phyloP scores from a whole-genome alignment of 2,797 vertebrate species.

The Pogoniulus pusillus region DNA sequence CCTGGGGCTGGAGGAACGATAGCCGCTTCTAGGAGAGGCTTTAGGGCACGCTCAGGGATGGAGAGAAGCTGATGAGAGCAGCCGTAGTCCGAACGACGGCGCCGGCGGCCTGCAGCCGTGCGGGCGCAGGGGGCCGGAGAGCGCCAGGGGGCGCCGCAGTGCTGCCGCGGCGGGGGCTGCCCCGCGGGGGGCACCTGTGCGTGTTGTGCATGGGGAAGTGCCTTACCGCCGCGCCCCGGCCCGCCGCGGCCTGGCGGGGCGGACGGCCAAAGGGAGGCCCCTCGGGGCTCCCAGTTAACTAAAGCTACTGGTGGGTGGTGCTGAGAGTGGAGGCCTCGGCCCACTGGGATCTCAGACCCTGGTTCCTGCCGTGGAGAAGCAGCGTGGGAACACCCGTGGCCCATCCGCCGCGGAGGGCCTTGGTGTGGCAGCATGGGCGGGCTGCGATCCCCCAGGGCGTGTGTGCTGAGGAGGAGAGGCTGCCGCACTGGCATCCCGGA shows the following conservation, averaged over 20 bases:
- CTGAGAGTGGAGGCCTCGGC: background rate
- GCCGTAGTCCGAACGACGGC: no score
- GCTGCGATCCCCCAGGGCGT: background rate
- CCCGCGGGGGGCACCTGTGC: no score
- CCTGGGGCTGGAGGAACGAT: no score
- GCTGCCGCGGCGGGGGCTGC: background rate
- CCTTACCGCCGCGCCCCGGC: background rate
- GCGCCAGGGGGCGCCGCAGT: background rate
- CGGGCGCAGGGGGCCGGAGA: background rate
- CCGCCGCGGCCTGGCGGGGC: background rate
- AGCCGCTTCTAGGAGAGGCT: no score
- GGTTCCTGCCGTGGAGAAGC: background rate
- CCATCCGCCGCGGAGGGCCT: background rate
- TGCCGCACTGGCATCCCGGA: background rate
- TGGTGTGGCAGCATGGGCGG: background rate
- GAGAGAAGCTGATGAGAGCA: no score
- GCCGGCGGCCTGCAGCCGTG: no score
- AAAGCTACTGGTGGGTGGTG: background rate
- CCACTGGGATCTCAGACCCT: background rate
- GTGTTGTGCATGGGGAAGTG: accelerated
- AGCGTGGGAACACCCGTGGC: accelerated
- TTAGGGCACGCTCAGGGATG: no score
- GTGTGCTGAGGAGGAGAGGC: background rate
- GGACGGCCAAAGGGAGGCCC: accelerated
- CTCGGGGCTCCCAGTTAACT: no score